A percentile compares a stretch with the other conserved stretches of the same genome.
Conservation (phyloP, 2,113 vertebrate genomes). For the Setophaga coronata region DNA sequence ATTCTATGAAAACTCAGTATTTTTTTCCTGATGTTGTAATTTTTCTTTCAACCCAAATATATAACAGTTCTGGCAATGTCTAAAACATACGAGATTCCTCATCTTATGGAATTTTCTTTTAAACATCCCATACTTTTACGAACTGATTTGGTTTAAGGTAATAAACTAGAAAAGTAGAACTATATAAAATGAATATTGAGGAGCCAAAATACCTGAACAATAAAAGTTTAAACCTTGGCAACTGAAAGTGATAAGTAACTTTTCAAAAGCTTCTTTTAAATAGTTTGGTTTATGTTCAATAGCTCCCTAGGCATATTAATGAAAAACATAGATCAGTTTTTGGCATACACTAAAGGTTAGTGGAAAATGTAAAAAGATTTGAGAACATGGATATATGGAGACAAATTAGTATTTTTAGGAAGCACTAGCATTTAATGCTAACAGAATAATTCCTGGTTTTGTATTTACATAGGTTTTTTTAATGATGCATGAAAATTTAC, state of each 20-base stretch:
- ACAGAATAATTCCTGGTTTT: neutral
- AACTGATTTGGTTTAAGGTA: slow-evolving; percentile 8
- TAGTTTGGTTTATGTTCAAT: neutral
- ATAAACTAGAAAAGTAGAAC: slow-evolving; percentile 15
- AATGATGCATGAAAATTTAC: neutral
- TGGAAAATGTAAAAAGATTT: neutral
- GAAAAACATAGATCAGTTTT: neutral
- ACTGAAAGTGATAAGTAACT: neutral
- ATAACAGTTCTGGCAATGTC: neutral
- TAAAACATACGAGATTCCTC: neutral
- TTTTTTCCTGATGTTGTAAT: neutral
- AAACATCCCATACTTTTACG: neutral
- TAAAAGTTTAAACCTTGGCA: neutral
- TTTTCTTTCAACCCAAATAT: neutral
- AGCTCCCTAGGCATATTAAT: neutral
- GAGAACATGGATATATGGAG: neutral
- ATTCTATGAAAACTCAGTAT: neutral
- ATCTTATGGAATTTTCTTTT: slow-evolving; percentile 1
- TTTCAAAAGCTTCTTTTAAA: neutral
- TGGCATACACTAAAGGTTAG: neutral
- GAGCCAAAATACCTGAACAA: neutral
- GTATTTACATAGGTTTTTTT: neutral
- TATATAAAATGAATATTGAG: neutral
- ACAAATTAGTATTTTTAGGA: neutral
- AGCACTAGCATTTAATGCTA: neutral